Conservation (phyloP, 2,888 invertebrate genomes). For the Microplitis deprimator region DNA sequence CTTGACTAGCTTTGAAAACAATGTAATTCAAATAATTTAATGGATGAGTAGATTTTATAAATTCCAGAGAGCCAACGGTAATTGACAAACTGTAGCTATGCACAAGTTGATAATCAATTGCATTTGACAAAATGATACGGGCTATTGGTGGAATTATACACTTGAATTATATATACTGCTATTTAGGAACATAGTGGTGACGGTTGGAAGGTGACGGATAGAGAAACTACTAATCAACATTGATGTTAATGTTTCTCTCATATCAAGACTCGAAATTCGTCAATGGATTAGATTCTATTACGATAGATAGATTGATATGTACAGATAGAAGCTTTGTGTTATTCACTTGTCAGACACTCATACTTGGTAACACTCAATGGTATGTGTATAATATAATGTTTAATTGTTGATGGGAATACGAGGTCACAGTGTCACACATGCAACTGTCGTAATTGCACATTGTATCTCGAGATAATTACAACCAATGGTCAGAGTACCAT, state of each 20-base stretch:
- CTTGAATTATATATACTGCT: not conserved
- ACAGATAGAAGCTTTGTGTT: not conserved
- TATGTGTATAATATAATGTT: not conserved
- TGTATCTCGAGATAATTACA: constrained; percentile 16
- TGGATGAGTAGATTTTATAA: not conserved
- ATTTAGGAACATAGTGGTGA: not conserved
- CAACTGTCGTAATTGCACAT: constrained; percentile 18
- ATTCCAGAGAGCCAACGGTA: not conserved
- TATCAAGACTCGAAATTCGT: not conserved
- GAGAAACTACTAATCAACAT: not conserved
- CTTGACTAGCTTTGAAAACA: not conserved
- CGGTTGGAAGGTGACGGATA: not conserved
- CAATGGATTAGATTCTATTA: not conserved
- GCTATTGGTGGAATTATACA: not conserved
- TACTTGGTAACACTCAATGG: not conserved
- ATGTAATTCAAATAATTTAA: not conserved
- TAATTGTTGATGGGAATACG: not conserved
- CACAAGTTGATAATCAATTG: not conserved
- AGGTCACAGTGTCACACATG: constrained; percentile 8
- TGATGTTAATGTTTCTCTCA: not conserved
- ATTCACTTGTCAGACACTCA: not conserved
- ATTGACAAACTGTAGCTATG: not conserved
- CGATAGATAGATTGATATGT: not conserved
- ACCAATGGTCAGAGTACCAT: not conserved
- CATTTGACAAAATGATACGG: not conserved